These are phyloP conservation scores for Theocolax elegans DNA, from an alignment of 1,140 invertebrate species.

Conservation along the genomic window DNA sequence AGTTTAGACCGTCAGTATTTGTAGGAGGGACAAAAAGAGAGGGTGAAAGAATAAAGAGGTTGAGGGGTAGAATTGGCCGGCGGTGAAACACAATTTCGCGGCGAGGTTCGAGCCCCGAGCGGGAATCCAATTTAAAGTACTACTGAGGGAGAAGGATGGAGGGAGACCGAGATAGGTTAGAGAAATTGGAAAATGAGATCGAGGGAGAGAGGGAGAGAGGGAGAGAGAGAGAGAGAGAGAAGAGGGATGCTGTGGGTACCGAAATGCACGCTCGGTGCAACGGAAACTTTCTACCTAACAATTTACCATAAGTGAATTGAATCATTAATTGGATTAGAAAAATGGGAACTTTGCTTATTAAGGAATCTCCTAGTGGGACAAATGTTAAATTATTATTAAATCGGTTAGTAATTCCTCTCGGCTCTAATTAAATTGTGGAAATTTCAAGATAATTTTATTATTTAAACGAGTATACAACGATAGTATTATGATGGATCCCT, in stretches of 20 bases:
- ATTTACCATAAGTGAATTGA: slow-evolving; percentile 48
- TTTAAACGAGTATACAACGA: too few relatives aligned
- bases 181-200: slow-evolving; percentile 1
- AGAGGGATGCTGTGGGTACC: slow-evolving; percentile 4
- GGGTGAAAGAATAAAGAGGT: too few relatives aligned
- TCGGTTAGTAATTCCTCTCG: too few relatives aligned
- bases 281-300: slow-evolving; percentile 45
- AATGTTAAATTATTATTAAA: too few relatives aligned
- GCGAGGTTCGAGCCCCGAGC: slow-evolving; percentile 46
- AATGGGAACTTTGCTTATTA: slow-evolving; percentile 9
- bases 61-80: slow-evolving; percentile 50
- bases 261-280: slow-evolving; percentile 27
- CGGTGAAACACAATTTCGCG: slow-evolving; percentile 57
- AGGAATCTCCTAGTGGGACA: too few relatives aligned
- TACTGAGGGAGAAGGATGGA: slow-evolving; percentile 4
- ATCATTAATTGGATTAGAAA: slow-evolving; percentile 49
- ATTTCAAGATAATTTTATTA: too few relatives aligned
- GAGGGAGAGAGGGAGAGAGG: not conserved
- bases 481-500: too few relatives aligned
- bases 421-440: too few relatives aligned
- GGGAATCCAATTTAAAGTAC: slow-evolving; percentile 58
- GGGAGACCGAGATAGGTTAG: slow-evolving; percentile 5
- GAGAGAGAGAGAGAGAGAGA: not conserved
- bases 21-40: not conserved
- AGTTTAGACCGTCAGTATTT: slow-evolving; percentile 45